Base-by-base conservation (phyloP, 23 tunicate species). In the Aplidium turbinatum region DNA sequence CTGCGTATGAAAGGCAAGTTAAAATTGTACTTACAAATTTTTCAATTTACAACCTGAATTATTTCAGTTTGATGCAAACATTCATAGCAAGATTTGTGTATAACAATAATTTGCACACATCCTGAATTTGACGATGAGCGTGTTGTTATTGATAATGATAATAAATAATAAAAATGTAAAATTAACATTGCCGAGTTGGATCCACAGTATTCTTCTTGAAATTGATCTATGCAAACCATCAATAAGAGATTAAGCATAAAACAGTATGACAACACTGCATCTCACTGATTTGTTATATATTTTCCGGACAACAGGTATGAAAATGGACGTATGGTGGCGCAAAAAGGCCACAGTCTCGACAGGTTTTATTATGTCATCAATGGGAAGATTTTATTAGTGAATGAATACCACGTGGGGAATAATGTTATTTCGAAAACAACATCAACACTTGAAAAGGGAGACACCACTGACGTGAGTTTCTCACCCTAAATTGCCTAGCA, bases 381-480 rank as follows among this genome's bases (percentile, higher is more conserved):
- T 21, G 92, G 92, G 1, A 85, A 85, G 35, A 47, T 85, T 11
- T 24, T 85, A 26, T 53, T 60, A n/a, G 92, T 85, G n/a, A 57
- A 77, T 33, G 92, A 85, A 69, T 85, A 85, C 64, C 92, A 85
- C 70, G 74, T 85, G 34, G 83, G 75, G 7, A 77, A 68, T 27
- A 82, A 83, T 33, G 82, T 68, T 31, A 85, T 85, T 21, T 85
- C 92, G 5, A 85, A 85, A 58, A 85, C 92, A 0, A 47, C 75
- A 3, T 71, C 68, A 3, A 78, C 58, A 7, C 35, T 85, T 1
- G 70, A 78, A 26, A 85, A 85, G 50, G 92, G 92, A 31, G 27
- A 40, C 57, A 85, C 92, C 23, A 85, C 92, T 20, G 70, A 67
- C 68, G 92, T 85, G 31, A 77, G 89, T 76, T n/a, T n/a, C n/a